Evolutionary conservation across 2,113 vertebrate species (phyloP).

Genomic region (Charadrius vociferus): DNA sequence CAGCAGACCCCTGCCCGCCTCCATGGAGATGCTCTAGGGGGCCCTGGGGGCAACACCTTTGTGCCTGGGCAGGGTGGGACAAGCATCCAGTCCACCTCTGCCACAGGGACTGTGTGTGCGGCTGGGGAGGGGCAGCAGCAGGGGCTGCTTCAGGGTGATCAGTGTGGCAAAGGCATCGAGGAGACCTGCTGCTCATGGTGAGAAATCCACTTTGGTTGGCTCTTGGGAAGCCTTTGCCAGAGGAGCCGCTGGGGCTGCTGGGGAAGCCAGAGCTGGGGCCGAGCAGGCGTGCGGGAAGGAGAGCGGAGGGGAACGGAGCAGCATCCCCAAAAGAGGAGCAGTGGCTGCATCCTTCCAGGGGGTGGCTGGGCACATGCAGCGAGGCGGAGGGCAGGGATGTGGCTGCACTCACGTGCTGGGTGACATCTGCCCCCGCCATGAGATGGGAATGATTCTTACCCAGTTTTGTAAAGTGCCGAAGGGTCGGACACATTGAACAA

Average conservation of each 20-base stretch:
- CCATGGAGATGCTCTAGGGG: fast-evolving
- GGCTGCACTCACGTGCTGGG: not conserved
- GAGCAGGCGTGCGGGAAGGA: fast-evolving
- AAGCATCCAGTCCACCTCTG: fast-evolving
- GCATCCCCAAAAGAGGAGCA: not conserved
- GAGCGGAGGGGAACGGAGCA: fast-evolving
- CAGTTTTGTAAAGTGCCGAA: not conserved
- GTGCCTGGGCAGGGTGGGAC: not conserved
- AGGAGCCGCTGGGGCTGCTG: not conserved
- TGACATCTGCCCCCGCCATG: fast-evolving
- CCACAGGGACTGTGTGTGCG: fast-evolving
- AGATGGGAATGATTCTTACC: fast-evolving
- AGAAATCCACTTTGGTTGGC: not conserved
- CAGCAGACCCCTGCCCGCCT: not conserved
- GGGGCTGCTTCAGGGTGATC: not conserved
- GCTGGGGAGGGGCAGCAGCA: not conserved
- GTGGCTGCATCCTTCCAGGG: fast-evolving
- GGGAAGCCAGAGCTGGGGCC: not conserved
- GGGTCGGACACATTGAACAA: fast-evolving
- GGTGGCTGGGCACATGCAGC: fast-evolving
- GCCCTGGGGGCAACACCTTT: not conserved
- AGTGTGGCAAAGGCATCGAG: fast-evolving
- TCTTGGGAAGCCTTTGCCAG: not conserved
- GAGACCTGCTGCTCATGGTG: not conserved
- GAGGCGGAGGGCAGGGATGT: fast-evolving